A percentile compares a stretch with the other conserved stretches of the same genome.
Conservation (phyloP, 2,888 invertebrate species). For the Drosophila atroscutellata region DNA sequence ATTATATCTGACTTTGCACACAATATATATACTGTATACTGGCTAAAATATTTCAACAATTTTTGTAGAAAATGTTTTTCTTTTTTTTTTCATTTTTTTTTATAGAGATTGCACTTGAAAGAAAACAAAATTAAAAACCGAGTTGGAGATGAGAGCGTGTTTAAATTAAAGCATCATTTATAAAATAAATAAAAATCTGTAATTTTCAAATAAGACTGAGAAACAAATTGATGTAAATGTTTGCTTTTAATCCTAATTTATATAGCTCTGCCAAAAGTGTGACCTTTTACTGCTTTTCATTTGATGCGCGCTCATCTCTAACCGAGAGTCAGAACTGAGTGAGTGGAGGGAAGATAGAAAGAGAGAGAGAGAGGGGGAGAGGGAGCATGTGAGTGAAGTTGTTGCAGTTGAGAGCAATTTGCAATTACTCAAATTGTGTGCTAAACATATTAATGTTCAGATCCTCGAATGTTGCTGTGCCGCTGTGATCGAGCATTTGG, state of each 20-base stretch:
- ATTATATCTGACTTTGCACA: conserved; percentile 52
- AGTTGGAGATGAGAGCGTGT: conserved; percentile 33
- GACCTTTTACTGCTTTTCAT: background rate
- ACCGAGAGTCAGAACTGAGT: conserved; percentile 3
- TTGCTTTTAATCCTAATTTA: background rate
- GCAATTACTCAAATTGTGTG: conserved; percentile 89
- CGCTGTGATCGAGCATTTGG: conserved; percentile 95
- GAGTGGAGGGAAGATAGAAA: background rate
- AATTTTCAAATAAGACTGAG: background rate
- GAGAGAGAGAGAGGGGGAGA: background rate
- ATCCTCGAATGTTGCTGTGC: conserved; percentile 93
- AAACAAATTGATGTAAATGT: background rate
- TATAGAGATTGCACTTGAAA: conserved; percentile 69
- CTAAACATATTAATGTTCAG: conserved; percentile 96
- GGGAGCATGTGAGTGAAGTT: background rate
- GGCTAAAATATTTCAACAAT: conserved; percentile 68
- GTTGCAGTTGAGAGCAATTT: background rate
- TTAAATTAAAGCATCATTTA: background rate
- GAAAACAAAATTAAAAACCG: conserved; percentile 24
- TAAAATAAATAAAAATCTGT: background rate
- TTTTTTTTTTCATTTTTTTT: conserved; percentile 37
- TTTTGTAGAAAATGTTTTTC: conserved; percentile 44
- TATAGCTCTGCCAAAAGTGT: background rate
- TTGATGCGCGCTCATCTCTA: conserved; percentile 36
- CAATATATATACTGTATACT: conserved; percentile 16